Evolutionary conservation across 2,113 vertebrate genomes (phyloP).

Genomic region (Saccopteryx leptura): DNA sequence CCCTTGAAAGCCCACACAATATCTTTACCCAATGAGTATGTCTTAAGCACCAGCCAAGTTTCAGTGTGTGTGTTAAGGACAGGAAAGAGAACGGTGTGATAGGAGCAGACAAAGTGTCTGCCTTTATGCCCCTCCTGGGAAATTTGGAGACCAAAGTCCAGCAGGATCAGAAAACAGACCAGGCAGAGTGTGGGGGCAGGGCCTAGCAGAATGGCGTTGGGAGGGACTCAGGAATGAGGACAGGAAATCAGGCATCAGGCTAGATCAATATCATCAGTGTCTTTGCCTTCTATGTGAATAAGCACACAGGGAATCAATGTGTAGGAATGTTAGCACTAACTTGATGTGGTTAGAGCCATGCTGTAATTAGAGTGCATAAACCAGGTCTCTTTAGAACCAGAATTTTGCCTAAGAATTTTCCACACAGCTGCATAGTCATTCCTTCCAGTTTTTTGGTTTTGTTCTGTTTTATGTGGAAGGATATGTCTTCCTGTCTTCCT

Average conservation of each 20-base stretch:
- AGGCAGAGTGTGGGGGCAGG: background rate
- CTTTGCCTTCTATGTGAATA: background rate
- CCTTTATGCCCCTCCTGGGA: background rate
- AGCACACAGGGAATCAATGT: background rate
- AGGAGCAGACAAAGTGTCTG: background rate
- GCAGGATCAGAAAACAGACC: background rate
- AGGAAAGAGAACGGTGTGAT: background rate
- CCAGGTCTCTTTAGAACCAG: background rate
- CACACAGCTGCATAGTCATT: background rate
- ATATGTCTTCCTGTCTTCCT: slow-evolving; percentile 39
- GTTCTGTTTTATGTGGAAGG: background rate
- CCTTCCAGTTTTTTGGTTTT: background rate
- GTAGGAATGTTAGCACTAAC: background rate
- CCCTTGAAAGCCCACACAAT: background rate
- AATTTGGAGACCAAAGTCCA: background rate
- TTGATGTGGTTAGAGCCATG: background rate
- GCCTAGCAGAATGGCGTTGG: background rate
- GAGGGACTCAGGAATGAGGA: background rate
- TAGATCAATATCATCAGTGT: background rate
- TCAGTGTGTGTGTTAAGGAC: background rate
- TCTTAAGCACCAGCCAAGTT: background rate
- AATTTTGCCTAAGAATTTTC: background rate
- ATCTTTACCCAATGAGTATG: background rate
- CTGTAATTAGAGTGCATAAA: background rate
- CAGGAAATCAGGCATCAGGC: background rate